Conservation (phyloP, 2,888 invertebrate species). For the Sarcophaga subvicina region DNA sequence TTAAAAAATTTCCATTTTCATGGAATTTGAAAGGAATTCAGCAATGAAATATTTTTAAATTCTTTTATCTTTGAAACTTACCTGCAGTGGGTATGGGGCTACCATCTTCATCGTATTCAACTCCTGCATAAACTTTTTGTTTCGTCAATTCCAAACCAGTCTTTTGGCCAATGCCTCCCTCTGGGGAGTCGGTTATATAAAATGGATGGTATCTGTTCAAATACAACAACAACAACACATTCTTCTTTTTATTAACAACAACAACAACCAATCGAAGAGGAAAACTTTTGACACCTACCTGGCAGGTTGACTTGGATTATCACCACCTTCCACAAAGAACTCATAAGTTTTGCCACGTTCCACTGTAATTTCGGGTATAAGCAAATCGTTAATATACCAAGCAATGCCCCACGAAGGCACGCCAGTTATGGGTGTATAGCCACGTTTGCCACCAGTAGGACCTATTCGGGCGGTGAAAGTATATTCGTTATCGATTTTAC, state of each 20-base stretch:
- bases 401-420: slow-evolving; percentile 94
- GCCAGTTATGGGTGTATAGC: slow-evolving; percentile 92
- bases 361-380: slow-evolving; percentile 94
- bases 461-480: slow-evolving; percentile 90
- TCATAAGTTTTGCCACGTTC: slow-evolving; percentile 93
- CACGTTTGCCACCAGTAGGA: slow-evolving; percentile 91
- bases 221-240: not conserved
- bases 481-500: slow-evolving; percentile 85
- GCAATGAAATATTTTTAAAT: no score
- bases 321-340: slow-evolving; percentile 93
- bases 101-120: slow-evolving; percentile 88
- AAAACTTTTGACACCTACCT: slow-evolving; percentile 81
- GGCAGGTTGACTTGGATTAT: slow-evolving; percentile 90
- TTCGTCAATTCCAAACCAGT: slow-evolving; percentile 86
- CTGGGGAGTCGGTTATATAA: slow-evolving; percentile 93
- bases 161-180: slow-evolving; percentile 94
- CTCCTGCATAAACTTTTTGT: slow-evolving; percentile 91
- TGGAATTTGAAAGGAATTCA: no score
- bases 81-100: slow-evolving; percentile 91
- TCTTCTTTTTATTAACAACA: not conserved
- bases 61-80: slow-evolving; percentile 76
- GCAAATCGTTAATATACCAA: slow-evolving; percentile 95
- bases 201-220: slow-evolving; percentile 90
- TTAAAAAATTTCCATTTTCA: no score
- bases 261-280: not conserved